Evolutionary conservation across 1,140 invertebrate species (phyloP).

Genomic region (Lepidotrigona ventralis): DNA sequence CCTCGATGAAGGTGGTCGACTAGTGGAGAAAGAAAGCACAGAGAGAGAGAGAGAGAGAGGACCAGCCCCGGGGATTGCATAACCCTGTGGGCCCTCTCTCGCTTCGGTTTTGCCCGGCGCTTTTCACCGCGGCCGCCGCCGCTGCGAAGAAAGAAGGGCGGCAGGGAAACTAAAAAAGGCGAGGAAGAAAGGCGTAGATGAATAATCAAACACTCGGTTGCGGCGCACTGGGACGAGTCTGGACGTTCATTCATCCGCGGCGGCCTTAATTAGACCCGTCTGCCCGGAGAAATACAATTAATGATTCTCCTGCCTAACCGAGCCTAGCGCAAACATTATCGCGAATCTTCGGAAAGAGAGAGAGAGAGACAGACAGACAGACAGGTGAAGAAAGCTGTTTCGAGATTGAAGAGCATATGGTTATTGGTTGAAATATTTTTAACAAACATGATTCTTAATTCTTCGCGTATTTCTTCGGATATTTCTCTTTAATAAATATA

Average conservation of each 20-base stretch:
- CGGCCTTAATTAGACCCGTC: conserved; percentile 45
- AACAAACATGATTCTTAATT: too few relatives aligned
- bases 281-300: conserved; percentile 52
- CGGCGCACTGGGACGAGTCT: conserved; percentile 23
- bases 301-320: conserved; percentile 40
- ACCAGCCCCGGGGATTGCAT: background rate
- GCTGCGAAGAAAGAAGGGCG: conserved; percentile 9
- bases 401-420: too few relatives aligned
- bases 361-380: too few relatives aligned
- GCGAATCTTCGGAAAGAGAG: background rate
- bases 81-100: background rate
- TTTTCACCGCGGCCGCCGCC: conserved; percentile 55
- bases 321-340: conserved; percentile 19
- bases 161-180: conserved; percentile 16
- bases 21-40: conserved; percentile 62
- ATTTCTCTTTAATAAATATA: too few relatives aligned
- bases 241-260: conserved; percentile 43
- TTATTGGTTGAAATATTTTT: too few relatives aligned
- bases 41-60: background rate
- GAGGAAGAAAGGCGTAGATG: conserved; percentile 48
- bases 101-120: conserved; percentile 48
- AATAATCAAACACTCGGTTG: conserved; percentile 61
- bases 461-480: too few relatives aligned
- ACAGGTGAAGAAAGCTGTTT: too few relatives aligned
- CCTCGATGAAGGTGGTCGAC: conserved; percentile 58